Evolutionary conservation across 2,888 invertebrate genomes (phyloP).

Genomic region (Artemia sinica): DNA sequence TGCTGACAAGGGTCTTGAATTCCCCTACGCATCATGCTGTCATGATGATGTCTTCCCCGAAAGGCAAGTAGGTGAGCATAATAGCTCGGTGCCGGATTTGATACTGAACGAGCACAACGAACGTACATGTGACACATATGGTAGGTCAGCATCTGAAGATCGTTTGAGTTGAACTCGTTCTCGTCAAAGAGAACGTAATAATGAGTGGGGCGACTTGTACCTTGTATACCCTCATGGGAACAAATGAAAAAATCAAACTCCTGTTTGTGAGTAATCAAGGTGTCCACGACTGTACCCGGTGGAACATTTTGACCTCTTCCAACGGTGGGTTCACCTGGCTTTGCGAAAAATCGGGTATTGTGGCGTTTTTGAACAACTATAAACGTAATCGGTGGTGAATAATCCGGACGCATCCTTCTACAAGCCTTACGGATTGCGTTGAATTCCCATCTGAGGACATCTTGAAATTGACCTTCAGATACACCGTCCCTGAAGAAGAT

Average conservation of each 20-base stretch:
- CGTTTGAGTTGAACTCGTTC: slow-evolving; percentile 46
- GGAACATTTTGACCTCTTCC: slow-evolving; percentile 54
- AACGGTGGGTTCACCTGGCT: slow-evolving; percentile 36
- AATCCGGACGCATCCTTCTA: slow-evolving; percentile 35
- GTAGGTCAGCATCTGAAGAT: slow-evolving; percentile 59
- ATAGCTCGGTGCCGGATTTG: slow-evolving; percentile 71
- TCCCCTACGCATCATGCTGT: slow-evolving; percentile 25
- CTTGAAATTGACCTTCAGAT: slow-evolving; percentile 61
- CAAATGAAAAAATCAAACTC: slow-evolving; percentile 78
- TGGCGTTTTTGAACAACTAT: slow-evolving; percentile 91
- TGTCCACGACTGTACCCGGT: slow-evolving; percentile 74
- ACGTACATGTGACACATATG: slow-evolving; percentile 69
- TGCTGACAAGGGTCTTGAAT: no score
- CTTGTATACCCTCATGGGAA: slow-evolving; percentile 40
- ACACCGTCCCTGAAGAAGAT: slow-evolving; percentile 65
- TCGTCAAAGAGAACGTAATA: slow-evolving; percentile 72
- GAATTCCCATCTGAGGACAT: slow-evolving; percentile 47
- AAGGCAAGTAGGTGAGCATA: slow-evolving; percentile 71
- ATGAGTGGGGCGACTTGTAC: slow-evolving; percentile 67
- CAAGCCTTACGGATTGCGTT: slow-evolving; percentile 54
- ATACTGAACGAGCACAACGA: slow-evolving; percentile 57
- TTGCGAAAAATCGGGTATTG: slow-evolving; percentile 51
- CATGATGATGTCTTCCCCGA: slow-evolving; percentile 41
- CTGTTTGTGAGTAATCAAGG: slow-evolving; percentile 61
- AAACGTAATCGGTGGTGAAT: slow-evolving; percentile 65